Percentiles rank a stretch among this genome's conserved stretches.
These are phyloP conservation scores for Pseudoatta argentina DNA, from an alignment of 1,140 invertebrate species.

Conservation along the genomic window DNA sequence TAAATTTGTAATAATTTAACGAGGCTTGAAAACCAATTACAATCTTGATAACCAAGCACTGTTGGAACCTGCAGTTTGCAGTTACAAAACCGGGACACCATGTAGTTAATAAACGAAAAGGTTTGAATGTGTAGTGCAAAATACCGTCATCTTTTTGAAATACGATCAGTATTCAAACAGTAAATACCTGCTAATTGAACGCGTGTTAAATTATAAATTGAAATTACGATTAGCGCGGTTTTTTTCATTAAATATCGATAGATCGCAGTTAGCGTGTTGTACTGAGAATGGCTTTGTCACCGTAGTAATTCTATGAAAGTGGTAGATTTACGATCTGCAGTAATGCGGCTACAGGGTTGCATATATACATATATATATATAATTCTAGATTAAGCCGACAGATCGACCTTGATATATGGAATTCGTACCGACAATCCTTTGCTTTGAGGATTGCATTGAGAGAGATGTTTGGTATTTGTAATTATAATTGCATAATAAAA, in stretches of 20 bases:
- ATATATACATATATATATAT: no score
- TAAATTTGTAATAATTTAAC: not conserved
- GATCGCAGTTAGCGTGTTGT: not conserved
- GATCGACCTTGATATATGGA: not conserved
- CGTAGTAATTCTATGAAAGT: not conserved
- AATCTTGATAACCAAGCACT: not conserved
- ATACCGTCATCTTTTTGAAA: not conserved
- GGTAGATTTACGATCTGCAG: conserved; percentile 30
- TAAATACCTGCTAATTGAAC: conserved; percentile 12
- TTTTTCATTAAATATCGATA: conserved; percentile 18
- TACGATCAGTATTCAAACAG: not conserved
- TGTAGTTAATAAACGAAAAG: conserved; percentile 5
- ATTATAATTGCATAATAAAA: no score
- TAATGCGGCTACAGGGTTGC: not conserved
- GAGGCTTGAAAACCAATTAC: conserved; percentile 20
- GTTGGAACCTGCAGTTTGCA: not conserved
- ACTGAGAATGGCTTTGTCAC: not conserved
- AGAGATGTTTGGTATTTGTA: no score
- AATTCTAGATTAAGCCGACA: not conserved
- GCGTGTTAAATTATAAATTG: conserved; percentile 24
- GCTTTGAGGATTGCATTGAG: not conserved
- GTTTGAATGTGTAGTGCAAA: not conserved
- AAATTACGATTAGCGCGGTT: conserved; percentile 39
- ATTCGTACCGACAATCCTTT: not conserved
- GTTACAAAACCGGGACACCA: not conserved